Evolutionary conservation across 2,113 vertebrate species (phyloP).

Genomic region (Chroicocephalus ridibundus): DNA sequence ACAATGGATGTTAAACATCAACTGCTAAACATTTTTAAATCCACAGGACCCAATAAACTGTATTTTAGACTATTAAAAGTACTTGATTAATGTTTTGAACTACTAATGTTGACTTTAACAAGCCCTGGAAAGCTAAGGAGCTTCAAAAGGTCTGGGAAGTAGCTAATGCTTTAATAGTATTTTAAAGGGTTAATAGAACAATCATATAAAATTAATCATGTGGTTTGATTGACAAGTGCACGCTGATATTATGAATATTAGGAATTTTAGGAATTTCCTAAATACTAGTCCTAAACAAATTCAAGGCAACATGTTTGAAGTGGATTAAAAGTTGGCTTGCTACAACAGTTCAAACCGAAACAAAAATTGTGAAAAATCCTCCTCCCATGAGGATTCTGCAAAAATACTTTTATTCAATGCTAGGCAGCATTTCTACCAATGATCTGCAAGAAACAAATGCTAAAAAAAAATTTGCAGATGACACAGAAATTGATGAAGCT

Average conservation of each 20-base stretch:
- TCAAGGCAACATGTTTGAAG: not conserved
- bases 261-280: not conserved
- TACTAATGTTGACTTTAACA: not conserved
- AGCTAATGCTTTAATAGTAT: not conserved
- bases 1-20: not conserved
- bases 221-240: not conserved
- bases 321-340: not conserved
- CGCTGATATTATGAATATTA: not conserved
- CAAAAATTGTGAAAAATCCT: not conserved
- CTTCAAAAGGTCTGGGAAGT: not conserved
- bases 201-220: not conserved
- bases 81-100: not conserved
- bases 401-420: not conserved
- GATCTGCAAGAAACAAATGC: not conserved
- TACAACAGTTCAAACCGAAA: not conserved
- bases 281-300: not conserved
- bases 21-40: not conserved
- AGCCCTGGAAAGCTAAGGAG: not conserved
- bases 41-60: not conserved
- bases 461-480: not conserved
- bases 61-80: not conserved
- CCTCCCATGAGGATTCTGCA: not conserved
- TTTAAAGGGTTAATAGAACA: not conserved
- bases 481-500: constrained; percentile 13
- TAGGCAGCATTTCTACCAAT: not conserved